Base-by-base conservation (phyloP, 2,113 vertebrate species). In the Sapayoa aenigma region DNA sequence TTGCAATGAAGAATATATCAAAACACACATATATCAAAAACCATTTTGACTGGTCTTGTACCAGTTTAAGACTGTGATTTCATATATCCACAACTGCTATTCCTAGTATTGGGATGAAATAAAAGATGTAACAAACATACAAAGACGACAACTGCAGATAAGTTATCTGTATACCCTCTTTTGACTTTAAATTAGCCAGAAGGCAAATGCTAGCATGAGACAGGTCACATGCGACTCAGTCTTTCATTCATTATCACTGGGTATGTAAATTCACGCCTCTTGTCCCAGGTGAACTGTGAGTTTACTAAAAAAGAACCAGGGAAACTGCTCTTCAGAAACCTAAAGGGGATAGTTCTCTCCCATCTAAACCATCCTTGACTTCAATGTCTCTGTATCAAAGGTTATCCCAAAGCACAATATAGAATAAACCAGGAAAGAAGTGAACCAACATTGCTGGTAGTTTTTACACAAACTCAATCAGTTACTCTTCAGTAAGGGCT, bases 201-300 rank as follows among this genome's bases (percentile, higher is more conserved):
- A 93, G 19, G 55, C 31, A 87, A 89, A 53, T 5, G 2, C 44
- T 49, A 78, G 49, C 46, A 28, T 24, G 25, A 73, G n/a, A n/a
- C 14, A 79, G 25, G 37, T 69, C 25, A 52, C 5, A 66, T 15
- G 9, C 2, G 7, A 81, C 37, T 83, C 58, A 75, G 71, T 78
- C 53, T 73, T 82, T 37, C 56, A 30, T 55, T 91, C 31, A 9
- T 62, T 68, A 87, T 49, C 50, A 81, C 23, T 16, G 1, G 6
- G 11, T 72, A 66, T 50, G 28, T 33, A 90, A 89, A 86, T 67
- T 67, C 35, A 90, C 37, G 30, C 33, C 35, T 55, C 18, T 76
- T 41, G 9, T 6, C 79, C 27, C 27, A 72, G 1, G 1, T 65
- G 39, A 87, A 86, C 56, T 42, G 22, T 1, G 0, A 8, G 1